Evolutionary conservation across 2,888 invertebrate genomes (phyloP).

Genomic region (Gandaritis pyraliata): DNA sequence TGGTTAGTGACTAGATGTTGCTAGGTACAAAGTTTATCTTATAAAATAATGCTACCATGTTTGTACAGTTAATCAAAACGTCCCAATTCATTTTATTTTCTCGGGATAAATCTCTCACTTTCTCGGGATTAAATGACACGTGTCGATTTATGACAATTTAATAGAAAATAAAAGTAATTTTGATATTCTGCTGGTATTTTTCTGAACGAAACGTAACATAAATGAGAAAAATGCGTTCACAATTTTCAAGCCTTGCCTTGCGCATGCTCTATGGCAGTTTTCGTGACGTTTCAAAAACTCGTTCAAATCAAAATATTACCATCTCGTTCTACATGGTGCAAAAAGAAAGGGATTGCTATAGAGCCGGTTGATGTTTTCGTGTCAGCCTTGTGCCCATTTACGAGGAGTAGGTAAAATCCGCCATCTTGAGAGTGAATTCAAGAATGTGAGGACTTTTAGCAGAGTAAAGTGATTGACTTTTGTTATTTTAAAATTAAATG

Average conservation of each 20-base stretch:
- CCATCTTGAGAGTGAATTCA: slow-evolving; percentile 87
- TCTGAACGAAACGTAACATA: slow-evolving; percentile 48
- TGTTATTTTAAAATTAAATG: slow-evolving; percentile 79
- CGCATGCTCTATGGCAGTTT: slow-evolving; percentile 79
- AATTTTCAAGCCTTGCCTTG: slow-evolving; percentile 60
- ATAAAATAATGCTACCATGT: no score
- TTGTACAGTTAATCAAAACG: no score
- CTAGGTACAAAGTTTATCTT: no score
- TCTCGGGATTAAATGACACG: no score
- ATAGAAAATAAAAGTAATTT: no score
- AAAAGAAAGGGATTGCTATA: slow-evolving; percentile 78
- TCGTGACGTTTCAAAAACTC: slow-evolving; percentile 71
- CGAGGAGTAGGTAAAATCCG: slow-evolving; percentile 85
- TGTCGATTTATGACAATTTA: no score
- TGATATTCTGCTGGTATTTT: no score
- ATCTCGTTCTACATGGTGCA: slow-evolving; percentile 67
- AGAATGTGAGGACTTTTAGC: slow-evolving; percentile 84
- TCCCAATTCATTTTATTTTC: no score
- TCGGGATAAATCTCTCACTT: no score
- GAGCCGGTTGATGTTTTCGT: slow-evolving; percentile 84
- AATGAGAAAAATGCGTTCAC: slow-evolving; percentile 61
- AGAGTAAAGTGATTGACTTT: slow-evolving; percentile 76
- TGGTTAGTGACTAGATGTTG: no score
- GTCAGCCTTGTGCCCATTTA: slow-evolving; percentile 85
- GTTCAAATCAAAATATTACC: slow-evolving; percentile 62